Evolutionary conservation across 2,113 vertebrate genomes (phyloP), one percentile per base, ranked within the genome.

Genomic region (Gobius niger): DNA sequence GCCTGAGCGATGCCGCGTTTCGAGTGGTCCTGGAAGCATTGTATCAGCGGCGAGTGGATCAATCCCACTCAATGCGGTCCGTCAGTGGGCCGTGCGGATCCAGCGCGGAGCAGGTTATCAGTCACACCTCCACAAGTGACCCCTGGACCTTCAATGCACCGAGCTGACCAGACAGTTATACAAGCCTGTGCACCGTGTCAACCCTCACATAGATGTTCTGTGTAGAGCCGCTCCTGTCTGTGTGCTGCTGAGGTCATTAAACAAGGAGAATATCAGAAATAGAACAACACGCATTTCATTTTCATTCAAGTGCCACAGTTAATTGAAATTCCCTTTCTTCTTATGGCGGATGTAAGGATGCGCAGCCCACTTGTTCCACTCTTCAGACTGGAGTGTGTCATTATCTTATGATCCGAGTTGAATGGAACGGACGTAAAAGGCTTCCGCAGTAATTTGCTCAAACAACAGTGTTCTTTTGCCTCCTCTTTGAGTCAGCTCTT

Each of bases 71-170:
- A 19, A 78, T 75, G 61, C 6, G 1, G 24, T 59, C 19, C 59
- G 83, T 87, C 78, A 72, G 60, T 52, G 46, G 65, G 68, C 46
- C 50, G 68, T 77, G 84, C 87, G 63, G 18, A 44, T 67, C 86
- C 82, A 85, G 87, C 82, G 78, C 3, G 52, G 19, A 47, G 63
- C 68, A 16, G 24, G 68, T 44, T 67, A 87, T 89, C 81, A 67
- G 53, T 88, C 77, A 75, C 61, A 56, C 60, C 72, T 81, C 82
- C 65, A 70, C 68, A 0, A 66, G 47, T 9, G 70, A 82, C 81
- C 85, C 76, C 67, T 78, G 67, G 77, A 73, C 74, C 65, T 69
- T 13, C 24, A 11, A 50, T 12, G 15, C 53, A 63, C 41, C 42
- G 62, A 16, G 76, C 68, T 46, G 24, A 63, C 60, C 12, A 9